Base-by-base conservation (phyloP, 1,140 invertebrate species). In the Hestina assimilis region DNA sequence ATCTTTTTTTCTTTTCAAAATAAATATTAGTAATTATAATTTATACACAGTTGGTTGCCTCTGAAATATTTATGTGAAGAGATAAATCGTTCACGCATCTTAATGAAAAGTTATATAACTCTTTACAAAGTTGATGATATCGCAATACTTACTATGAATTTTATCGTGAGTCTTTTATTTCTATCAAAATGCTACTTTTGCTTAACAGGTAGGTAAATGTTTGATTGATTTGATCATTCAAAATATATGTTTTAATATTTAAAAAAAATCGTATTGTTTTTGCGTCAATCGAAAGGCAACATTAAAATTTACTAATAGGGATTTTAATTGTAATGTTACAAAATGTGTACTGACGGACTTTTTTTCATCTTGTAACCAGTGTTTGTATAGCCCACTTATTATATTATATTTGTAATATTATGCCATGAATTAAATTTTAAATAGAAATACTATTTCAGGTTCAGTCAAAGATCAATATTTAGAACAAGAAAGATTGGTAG, bases 401-500 rank as follows among this genome's bases (percentile, higher is more conserved):
- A n/a, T n/a, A n/a, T n/a, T n/a, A n/a, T n/a, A n/a, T n/a, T n/a
- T n/a, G n/a, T n/a, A n/a, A n/a, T n/a, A n/a, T n/a, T n/a, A n/a
- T n/a, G n/a, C n/a, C n/a, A n/a, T n/a, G n/a, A 12, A n/a, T 2
- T 31, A 11, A 12, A 31, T 31, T 11, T 15, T 35, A 20, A 31
- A 4, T 4, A 31, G 15, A 5, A 24, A 19, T 14, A 24, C 42
- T 23, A 17, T 53, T 40, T 24, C 41, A 46, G 33, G 11, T 14
- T 47, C 42, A 21, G 8, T 33, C 1, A 46, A 21, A 20, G 11
- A 28, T 38, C 21, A 33, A 1, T 23, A 48, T 51, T 23, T 29
- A 12, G 47, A 47, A 5, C 61, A 71, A 47, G 56, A 65, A 4
- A 74, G 75, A 46, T 82, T 92, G 4, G 69, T 89, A 1, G 89